Evolutionary conservation across 2,797 vertebrate species (phyloP).

Genomic region (Leptatherina wallacei): DNA sequence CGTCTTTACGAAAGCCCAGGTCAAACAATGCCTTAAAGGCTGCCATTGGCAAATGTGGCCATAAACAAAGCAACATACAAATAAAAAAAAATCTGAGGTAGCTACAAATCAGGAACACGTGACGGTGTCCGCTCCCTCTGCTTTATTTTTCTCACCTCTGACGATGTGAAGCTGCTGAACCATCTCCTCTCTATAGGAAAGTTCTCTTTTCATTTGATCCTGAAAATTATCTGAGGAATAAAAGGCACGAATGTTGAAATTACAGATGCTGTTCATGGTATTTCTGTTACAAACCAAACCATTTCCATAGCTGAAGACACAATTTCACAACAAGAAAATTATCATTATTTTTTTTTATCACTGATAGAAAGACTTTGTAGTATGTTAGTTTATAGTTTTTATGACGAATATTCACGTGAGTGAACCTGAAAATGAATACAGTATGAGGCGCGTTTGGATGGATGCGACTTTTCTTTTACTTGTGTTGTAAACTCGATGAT

Average conservation of each 20-base stretch:
- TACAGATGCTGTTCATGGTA: background rate
- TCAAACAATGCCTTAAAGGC: too few relatives aligned
- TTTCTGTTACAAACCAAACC: background rate
- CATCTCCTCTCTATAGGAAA: conserved; percentile 98
- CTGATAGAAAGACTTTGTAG: too few relatives aligned
- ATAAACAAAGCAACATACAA: background rate
- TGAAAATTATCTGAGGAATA: conserved; percentile 94
- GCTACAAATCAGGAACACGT: background rate
- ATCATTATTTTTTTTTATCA: too few relatives aligned
- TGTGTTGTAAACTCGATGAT: background rate
- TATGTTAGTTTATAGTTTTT: too few relatives aligned
- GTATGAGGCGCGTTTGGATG: background rate
- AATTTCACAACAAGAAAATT: background rate
- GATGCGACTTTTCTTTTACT: background rate
- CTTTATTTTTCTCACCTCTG: conserved; percentile 88
- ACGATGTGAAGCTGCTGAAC: conserved; percentile 98
- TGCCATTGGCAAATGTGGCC: background rate
- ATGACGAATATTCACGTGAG: background rate
- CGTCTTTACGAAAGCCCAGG: background rate
- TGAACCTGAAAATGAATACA: background rate
- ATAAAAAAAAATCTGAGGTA: background rate
- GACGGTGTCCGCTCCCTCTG: conserved; percentile 25
- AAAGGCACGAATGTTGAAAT: background rate
- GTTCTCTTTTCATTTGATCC: conserved; percentile 98
- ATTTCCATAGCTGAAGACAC: too few relatives aligned